Base-by-base conservation (phyloP, 2,888 invertebrate species). In the Lasioglossum morio region DNA sequence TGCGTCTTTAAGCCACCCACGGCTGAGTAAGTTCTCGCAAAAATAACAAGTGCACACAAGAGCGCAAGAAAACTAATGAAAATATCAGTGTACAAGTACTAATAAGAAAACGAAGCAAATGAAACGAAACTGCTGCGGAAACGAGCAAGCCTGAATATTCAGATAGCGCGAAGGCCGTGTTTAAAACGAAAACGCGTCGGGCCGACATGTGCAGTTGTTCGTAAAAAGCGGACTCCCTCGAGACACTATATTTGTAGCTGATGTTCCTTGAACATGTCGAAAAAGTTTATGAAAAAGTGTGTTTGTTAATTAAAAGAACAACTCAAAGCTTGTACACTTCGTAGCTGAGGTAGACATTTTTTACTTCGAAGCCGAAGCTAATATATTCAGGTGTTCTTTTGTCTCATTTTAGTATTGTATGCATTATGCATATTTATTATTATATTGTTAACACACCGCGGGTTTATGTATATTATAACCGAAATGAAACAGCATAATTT, bases 71-170 rank as follows among this genome's bases (percentile, higher is more conserved):
- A 69, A 23, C 23, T 69, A 69, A 69, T 37, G 69, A 69, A 69
- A 37, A 34, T 69, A 37, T 37, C 19, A 23, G 37, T 37, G 37
- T 37, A 37, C 69, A 23, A 69, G 23, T 69, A 69, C 37, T 37
- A 69, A 34, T 37, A 69, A 37, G 37, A 37, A 37, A 37, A 10
- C 23, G 69, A 23, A 69, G 69, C 23, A 69, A 69, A 37, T 69
- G 69, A 69, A 69, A 37, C 37, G 19, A 69, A 69, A 69, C 23
- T 69, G 37, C 37, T 10, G 34, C 37, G 23, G 37, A 10, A 69
- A 37, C 37, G 37, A 69, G 37, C 30, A 69, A 69, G 69, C 37
- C 23, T 69, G 69, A 69, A 69, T 37, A 69, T 69, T 69, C 34
- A 69, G 37, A 69, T 69, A 69, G 4, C 37, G 66, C 34, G 66